Conservation (phyloP, 1,140 invertebrate genomes). For the Hypsibius dujardini region DNA sequence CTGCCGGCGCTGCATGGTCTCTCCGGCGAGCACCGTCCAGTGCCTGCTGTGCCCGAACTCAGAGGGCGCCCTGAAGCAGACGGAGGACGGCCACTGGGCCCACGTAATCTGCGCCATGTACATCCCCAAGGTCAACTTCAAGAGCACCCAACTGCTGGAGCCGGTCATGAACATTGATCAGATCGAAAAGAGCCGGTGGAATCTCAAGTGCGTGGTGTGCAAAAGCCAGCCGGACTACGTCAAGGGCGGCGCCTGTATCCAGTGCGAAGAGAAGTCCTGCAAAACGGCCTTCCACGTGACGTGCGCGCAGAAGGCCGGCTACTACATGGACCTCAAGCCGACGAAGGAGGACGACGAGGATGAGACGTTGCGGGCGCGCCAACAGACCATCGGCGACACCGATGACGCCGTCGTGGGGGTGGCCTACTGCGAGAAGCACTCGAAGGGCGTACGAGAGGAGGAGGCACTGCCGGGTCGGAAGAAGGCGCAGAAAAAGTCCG, state of each 20-base stretch:
- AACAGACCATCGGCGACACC: slow-evolving; percentile 33
- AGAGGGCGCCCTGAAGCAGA: slow-evolving; percentile 96
- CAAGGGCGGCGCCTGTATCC: slow-evolving; percentile 64
- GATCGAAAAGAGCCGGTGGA: slow-evolving; percentile 84
- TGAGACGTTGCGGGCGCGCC: slow-evolving; percentile 45
- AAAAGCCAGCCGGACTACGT: slow-evolving; percentile 52
- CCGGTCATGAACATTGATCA: slow-evolving; percentile 89
- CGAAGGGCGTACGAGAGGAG: slow-evolving; percentile 40
- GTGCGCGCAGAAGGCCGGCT: slow-evolving; percentile 86
- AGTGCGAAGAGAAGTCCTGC: slow-evolving; percentile 88
- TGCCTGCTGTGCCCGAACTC: slow-evolving; percentile 94
- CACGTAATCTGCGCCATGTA: slow-evolving; percentile 96
- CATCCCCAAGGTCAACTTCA: slow-evolving; percentile 96
- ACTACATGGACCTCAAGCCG: slow-evolving; percentile 88
- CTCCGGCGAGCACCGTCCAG: slow-evolving; percentile 80
- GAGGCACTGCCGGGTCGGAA: background rate
- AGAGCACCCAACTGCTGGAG: slow-evolving; percentile 89
- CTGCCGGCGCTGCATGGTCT: slow-evolving; percentile 79
- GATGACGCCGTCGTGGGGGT: slow-evolving; percentile 57
- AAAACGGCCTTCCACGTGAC: slow-evolving; percentile 96
- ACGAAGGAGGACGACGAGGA: slow-evolving; percentile 37
- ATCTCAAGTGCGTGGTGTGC: slow-evolving; percentile 84
- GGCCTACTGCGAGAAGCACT: slow-evolving; percentile 84
- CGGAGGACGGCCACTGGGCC: slow-evolving; percentile 83
- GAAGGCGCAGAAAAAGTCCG: slow-evolving; percentile 8